Conservation (phyloP, 2,113 vertebrate species). For the Euleptes europaea region DNA sequence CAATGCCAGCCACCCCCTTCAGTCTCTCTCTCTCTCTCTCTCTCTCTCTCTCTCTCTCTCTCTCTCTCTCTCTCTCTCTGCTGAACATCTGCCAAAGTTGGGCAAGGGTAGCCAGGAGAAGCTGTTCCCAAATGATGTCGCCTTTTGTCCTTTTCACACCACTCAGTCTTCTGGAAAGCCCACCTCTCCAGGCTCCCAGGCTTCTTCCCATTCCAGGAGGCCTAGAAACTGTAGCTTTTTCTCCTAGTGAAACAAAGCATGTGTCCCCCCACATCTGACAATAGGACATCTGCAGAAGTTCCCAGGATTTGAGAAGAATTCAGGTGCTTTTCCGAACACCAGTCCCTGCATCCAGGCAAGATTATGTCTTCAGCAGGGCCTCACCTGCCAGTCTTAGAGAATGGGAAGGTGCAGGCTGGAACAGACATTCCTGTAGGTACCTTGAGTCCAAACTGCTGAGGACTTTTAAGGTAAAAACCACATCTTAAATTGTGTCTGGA, state of each 20-base stretch:
- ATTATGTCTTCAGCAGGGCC: no score
- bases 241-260: not conserved
- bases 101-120: not conserved
- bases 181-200: no score
- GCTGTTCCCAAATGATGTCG: not conserved
- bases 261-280: no score
- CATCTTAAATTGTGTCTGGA: no score
- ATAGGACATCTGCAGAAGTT: not conserved
- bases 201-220: not conserved
- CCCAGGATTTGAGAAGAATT: not conserved
- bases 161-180: not conserved
- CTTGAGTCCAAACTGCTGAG: no score
- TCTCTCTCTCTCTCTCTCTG: not conserved
- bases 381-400: no score
- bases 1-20: not conserved
- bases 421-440: no score
- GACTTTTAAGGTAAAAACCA: no score
- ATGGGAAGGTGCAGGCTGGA: no score
- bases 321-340: not conserved
- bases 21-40: not conserved
- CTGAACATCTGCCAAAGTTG: slow-evolving; percentile 15
- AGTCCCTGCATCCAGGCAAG: no score
- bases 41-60: not conserved
- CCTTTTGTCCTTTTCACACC: not conserved
- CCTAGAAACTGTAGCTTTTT: not conserved